Conservation (phyloP, 53 echinoderm and acorn worm species). For the Luidia sarsii region DNA sequence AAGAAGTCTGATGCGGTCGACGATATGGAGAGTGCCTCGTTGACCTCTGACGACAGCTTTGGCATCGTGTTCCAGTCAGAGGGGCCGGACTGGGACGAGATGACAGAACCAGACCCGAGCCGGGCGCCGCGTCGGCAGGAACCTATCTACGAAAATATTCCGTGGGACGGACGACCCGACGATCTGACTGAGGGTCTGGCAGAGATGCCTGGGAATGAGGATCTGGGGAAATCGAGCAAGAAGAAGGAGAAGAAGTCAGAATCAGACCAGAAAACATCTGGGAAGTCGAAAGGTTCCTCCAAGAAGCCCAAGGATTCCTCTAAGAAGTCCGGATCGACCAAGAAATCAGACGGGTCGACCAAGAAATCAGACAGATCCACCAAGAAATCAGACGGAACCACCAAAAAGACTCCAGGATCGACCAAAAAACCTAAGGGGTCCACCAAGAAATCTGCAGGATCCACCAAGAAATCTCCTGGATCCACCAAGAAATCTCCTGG, state of each 20-base stretch:
- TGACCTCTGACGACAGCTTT: conserved; percentile 23
- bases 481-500: conserved; percentile 30
- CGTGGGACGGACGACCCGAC: not conserved
- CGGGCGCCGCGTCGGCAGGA: not conserved
- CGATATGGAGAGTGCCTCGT: not conserved
- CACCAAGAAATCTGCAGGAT: conserved; percentile 3
- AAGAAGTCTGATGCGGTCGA: conserved; percentile 2
- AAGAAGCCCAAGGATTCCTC: conserved; percentile 15
- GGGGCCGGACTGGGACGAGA: not conserved
- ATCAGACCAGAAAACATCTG: conserved; percentile 45
- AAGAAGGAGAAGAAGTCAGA: not conserved
- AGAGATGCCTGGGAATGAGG: no score
- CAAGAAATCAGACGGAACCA: not conserved
- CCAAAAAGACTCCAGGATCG: conserved; percentile 7
- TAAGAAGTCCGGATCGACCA: conserved; percentile 32
- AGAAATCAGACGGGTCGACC: not conserved
- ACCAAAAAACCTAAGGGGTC: conserved; percentile 17
- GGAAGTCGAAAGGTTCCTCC: conserved; percentile 13
- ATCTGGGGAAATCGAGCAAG: conserved; percentile 8
- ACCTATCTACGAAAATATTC: conserved; percentile 44
- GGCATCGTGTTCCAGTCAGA: not conserved
- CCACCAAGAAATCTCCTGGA: conserved; percentile 18
- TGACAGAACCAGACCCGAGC: not conserved
- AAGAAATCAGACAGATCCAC: not conserved
- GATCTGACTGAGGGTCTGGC: not conserved